Base-by-base conservation (phyloP, 2,888 invertebrate genomes). In the Catonia carolina region DNA sequence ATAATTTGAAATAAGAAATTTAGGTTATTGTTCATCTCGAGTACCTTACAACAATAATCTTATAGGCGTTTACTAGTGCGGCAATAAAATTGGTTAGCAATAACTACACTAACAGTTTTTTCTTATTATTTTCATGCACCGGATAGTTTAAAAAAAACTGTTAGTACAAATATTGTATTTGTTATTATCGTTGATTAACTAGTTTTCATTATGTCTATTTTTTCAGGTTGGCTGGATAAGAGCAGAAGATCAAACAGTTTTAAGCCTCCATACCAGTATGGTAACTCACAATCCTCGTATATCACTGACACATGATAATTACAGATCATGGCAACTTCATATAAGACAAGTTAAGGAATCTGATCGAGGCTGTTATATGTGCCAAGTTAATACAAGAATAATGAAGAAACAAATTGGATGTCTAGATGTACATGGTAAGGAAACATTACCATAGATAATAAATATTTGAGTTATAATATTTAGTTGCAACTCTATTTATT, bases 321-420 rank as follows among this genome's bases (percentile, higher is more conserved):
- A 70, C 52, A 80, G 84, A 67, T 90, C 89, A 61, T 92, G 91
- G 92, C 87, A 87, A 72, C 76, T 92, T 57, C 84, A 88, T 71
- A 89, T 92, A 69, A 78, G 86, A 57, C 88, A 89, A 60, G 77
- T 92, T 50, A 80, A 86, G 63, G 89, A 89, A 67, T 80, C 84
- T 39, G 92, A 92, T 73, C 80, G 86, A 39, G 92, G 89, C 60
- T 92, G 91, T 71, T 92, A 92, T 74, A 89, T 91, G 87, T 92
- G 92, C 69, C 91, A 92, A 77, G 89, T 92, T 69, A 92, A 92
- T 75, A 91, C 90, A 1, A 86, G 83, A 60, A 81, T 83, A 53
- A 89, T 92, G 87, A 89, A 85, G 74, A 89, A 87, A 70, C 87
- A 89, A 74, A 80, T 88, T 53, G 91, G 91, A 7, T 92, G 92